Conservation (phyloP, 2,113 vertebrate genomes). For the Meleagris gallopavo region DNA sequence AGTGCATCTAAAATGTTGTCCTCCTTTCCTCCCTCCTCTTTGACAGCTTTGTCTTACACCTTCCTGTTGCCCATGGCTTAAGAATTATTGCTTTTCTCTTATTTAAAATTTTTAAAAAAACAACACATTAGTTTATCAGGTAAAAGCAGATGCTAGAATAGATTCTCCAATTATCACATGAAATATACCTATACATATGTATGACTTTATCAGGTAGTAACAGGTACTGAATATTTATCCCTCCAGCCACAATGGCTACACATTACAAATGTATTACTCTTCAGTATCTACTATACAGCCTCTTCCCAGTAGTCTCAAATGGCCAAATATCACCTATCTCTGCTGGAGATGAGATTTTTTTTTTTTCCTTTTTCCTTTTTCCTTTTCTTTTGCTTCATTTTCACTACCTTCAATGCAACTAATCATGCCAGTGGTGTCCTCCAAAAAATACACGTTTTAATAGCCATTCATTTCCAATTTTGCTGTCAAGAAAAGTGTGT, state of each 20-base stretch:
- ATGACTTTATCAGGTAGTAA: conserved; percentile 81
- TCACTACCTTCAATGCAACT: conserved; percentile 20
- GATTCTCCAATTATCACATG: conserved; percentile 79
- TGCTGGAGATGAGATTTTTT: not conserved
- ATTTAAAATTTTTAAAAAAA: conserved; percentile 70
- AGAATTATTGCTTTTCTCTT: conserved; percentile 66
- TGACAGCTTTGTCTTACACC: conserved; percentile 32
- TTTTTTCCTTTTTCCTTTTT: not conserved
- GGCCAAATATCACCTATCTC: conserved; percentile 43
- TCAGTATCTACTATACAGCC: conserved; percentile 1
- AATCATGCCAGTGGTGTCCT: not conserved
- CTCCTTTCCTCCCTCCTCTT: not conserved
- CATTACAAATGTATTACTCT: conserved; percentile 76
- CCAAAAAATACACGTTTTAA: not conserved
- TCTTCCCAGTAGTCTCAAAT: conserved; percentile 47
- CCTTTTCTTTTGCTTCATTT: not conserved
- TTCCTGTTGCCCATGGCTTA: not conserved
- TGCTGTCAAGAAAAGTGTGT: not conserved
- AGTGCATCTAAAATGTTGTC: not conserved
- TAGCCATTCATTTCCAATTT: not conserved
- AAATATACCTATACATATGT: conserved; percentile 77
- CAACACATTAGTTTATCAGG: conserved; percentile 69
- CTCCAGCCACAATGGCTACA: conserved; percentile 64
- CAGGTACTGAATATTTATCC: conserved; percentile 80
- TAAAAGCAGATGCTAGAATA: conserved; percentile 78